Evolutionary conservation across 2,888 invertebrate species (phyloP), one percentile per base, ranked within the genome.

Genomic region (Drosophila engyochracea): DNA sequence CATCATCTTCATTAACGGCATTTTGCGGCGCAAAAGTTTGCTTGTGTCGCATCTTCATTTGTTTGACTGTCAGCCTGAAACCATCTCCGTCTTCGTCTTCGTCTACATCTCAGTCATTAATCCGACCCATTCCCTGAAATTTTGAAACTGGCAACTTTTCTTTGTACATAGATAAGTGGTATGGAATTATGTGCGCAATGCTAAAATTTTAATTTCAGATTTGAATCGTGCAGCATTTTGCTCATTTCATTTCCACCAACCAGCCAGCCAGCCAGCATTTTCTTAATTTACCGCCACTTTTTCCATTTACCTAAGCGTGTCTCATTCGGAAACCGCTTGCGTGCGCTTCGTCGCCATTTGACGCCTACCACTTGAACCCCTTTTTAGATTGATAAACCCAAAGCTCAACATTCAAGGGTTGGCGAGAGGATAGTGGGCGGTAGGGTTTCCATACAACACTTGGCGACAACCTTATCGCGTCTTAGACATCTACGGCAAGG

Each of bases 161-260:
- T n/a, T 28, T 22, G 31, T 39, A 35, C 31, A 37, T 57, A n/a
- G 54, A 22, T 70, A 62, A 68, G 61, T 57, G 84, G 88, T 83
- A 91, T 92, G 87, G 87, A 93, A 93, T 93, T 92, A 92, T 92
- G 91, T 93, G 90, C 88, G 90, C 90, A 82, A 92, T 86, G 93
- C 79, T 84, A 85, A 92, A 92, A 92, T 93, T 92, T 90, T 93
- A 93, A 93, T 93, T 93, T 92, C 83, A 91, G 90, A 91, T 90
- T 89, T 76, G 75, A 81, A 77, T 65, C 53, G 53, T 74, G 65
- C 30, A 66, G 60, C 47, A 60, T 49, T 72, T 83, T 83, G 81
- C 66, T 83, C 81, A 81, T 76, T 81, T 79, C 54, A 51, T 16
- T 47, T 47, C 66, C 53, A 72, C 5, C 44, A 12, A 22, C 68